Conservation (phyloP, 35 echinoderm and acorn worm species). For the Ophioderma brevispina region DNA sequence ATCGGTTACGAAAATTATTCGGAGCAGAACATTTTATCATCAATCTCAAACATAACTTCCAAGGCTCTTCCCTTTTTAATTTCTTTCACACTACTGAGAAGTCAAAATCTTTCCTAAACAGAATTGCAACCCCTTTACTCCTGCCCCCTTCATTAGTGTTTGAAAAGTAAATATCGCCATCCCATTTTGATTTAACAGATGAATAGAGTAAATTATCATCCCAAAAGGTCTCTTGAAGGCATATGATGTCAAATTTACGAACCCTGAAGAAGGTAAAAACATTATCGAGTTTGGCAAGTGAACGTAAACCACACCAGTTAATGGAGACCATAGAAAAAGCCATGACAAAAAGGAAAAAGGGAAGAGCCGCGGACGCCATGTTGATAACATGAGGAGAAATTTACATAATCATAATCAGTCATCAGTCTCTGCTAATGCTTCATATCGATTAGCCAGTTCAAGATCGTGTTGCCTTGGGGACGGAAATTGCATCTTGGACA, state of each 20-base stretch:
- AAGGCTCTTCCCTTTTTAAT: background rate
- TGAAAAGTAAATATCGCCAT: slow-evolving; percentile 4
- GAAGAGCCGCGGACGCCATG: background rate
- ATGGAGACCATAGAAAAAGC: background rate
- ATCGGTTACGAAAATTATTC: background rate
- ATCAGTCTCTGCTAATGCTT: background rate
- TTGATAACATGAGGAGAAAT: background rate
- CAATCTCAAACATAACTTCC: background rate
- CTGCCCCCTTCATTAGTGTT: background rate
- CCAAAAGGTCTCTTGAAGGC: slow-evolving; percentile 22
- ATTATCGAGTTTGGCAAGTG: background rate
- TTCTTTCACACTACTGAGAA: background rate
- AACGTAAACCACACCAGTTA: slow-evolving; percentile 15
- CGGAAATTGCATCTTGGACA: background rate
- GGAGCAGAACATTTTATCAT: background rate
- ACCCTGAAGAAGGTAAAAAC: background rate
- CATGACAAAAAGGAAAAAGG: background rate
- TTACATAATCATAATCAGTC: background rate
- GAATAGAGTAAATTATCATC: background rate
- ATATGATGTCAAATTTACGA: slow-evolving; percentile 26
- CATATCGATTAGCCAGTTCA: background rate
- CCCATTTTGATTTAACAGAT: background rate
- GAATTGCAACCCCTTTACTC: background rate
- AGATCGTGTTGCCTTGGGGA: background rate
- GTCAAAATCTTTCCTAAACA: background rate